Evolutionary conservation across 2,113 vertebrate genomes (phyloP).

Genomic region (Phaethon lepturus): DNA sequence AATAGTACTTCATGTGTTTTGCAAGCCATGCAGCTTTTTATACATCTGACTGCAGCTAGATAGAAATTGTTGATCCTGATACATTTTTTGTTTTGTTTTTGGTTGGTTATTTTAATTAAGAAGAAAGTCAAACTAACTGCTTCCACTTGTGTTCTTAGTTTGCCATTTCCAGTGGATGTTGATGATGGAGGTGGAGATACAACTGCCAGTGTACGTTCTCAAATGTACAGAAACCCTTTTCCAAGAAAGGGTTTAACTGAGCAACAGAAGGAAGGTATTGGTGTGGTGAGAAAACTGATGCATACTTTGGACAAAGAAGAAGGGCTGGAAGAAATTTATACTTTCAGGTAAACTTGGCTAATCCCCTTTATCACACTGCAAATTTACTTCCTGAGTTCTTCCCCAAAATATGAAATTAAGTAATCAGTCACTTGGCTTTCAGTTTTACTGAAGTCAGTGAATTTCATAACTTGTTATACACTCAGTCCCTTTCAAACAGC

Average conservation of each 20-base stretch:
- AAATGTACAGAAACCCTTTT: background rate
- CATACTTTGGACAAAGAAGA: slow-evolving; percentile 84
- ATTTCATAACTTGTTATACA: background rate
- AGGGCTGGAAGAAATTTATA: slow-evolving; percentile 89
- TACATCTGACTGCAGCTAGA: background rate
- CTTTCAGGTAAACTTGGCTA: slow-evolving; percentile 84
- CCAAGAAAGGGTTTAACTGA: slow-evolving; percentile 80
- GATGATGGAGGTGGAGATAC: slow-evolving; percentile 33
- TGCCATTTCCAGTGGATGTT: slow-evolving; percentile 84
- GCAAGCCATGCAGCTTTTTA: background rate
- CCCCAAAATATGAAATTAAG: background rate
- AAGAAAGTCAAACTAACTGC: background rate
- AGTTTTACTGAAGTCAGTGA: background rate
- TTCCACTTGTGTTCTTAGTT: slow-evolving; percentile 72
- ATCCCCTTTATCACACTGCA: background rate
- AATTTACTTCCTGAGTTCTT: background rate
- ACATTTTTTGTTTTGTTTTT: background rate
- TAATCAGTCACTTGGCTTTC: background rate
- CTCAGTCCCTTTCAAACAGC: background rate
- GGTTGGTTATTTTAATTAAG: background rate
- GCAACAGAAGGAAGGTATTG: slow-evolving; percentile 83
- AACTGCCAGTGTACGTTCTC: slow-evolving; percentile 13
- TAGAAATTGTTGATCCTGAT: background rate
- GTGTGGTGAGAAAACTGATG: slow-evolving; percentile 87
- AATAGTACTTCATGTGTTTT: background rate